Conservation (phyloP, 1,140 invertebrate species). For the Capitella teleta region DNA sequence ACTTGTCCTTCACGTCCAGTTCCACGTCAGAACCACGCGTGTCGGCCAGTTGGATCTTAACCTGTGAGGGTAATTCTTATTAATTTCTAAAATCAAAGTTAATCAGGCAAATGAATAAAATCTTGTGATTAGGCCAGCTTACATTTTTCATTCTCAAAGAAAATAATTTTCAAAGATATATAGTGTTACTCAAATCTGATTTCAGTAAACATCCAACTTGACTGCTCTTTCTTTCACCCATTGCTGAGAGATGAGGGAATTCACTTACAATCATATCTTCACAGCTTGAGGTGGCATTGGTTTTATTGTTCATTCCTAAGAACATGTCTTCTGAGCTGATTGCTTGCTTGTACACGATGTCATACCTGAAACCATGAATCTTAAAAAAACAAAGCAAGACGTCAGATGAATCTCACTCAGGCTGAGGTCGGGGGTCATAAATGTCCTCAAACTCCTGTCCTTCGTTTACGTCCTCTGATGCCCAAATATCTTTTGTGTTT, state of each 20-base stretch:
- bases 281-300: conserved; percentile 66
- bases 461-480: conserved; percentile 44
- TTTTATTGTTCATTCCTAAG: conserved; percentile 74
- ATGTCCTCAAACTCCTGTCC: conserved; percentile 45
- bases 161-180: not conserved
- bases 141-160: not conserved
- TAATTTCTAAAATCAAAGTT: not conserved
- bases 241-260: not conserved
- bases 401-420: conserved; percentile 41
- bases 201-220: not conserved
- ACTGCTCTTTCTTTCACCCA: not conserved
- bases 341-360: conserved; percentile 70
- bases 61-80: conserved; percentile 15
- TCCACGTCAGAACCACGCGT: conserved; percentile 57
- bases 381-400: not conserved
- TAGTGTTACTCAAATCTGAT: not conserved
- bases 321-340: conserved; percentile 75
- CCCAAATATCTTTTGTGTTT: conserved; percentile 48
- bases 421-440: conserved; percentile 54
- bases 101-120: not conserved
- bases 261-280: conserved; percentile 59
- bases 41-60: conserved; percentile 60
- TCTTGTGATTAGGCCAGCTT: not conserved
- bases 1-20: conserved; percentile 57
- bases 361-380: conserved; percentile 46